These are phyloP conservation scores for Campoletis sonorensis DNA, from an alignment of 1,140 invertebrate species.

Conservation along the genomic window DNA sequence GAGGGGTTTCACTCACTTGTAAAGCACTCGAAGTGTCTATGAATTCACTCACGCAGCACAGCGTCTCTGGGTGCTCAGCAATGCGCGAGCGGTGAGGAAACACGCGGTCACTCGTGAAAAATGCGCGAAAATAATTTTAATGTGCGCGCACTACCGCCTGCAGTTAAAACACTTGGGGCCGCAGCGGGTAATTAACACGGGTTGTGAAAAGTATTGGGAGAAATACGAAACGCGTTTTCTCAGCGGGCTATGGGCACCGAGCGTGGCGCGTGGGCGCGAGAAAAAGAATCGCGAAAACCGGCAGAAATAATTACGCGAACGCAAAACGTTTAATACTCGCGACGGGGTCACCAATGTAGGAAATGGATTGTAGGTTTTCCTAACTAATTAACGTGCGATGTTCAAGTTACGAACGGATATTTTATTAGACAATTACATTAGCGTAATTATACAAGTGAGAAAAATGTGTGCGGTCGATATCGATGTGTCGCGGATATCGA, in stretches of 20 bases:
- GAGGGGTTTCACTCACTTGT: neutral
- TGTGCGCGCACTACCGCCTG: neutral
- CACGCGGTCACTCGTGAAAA: neutral
- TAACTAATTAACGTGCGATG: too few species aligned
- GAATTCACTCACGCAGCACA: conserved; percentile 16
- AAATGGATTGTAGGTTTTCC: conserved; percentile 53
- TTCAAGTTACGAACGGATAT: too few species aligned
- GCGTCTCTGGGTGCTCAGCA: conserved; percentile 31
- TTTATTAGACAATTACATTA: too few species aligned
- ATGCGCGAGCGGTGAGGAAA: conserved; percentile 21
- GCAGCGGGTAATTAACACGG: neutral
- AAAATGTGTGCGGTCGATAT: too few species aligned
- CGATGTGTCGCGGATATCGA: too few species aligned
- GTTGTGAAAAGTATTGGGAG: neutral
- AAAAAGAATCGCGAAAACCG: neutral
- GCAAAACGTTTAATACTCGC: conserved; percentile 20
- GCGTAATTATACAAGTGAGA: too few species aligned
- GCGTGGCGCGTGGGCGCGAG: too few species aligned
- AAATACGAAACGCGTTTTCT: neutral
- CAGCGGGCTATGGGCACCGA: neutral
- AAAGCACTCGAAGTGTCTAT: neutral
- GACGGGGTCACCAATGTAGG: conserved; percentile 41
- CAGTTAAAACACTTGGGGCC: neutral
- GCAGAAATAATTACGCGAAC: conserved; percentile 35
- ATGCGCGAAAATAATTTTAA: neutral